A percentile compares a stretch with the other conserved stretches of the same genome.
phyloP scores from a whole-genome alignment of 2,888 invertebrate genomes.

The Nipponacmea schrenckii region DNA sequence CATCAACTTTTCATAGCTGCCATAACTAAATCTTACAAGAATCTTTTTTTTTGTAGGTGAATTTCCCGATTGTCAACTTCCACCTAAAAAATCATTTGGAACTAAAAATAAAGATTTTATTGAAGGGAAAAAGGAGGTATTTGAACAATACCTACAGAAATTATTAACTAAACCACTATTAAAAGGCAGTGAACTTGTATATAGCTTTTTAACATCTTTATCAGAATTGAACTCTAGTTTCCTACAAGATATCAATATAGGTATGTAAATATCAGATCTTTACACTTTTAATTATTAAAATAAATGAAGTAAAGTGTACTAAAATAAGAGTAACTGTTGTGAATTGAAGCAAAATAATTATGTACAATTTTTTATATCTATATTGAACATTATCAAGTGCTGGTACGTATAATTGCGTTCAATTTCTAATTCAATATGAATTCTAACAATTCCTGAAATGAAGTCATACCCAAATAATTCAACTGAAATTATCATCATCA shows the following conservation, averaged over 20 bases:
- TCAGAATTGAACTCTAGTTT: slow-evolving; percentile 69
- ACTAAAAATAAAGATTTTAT: slow-evolving; percentile 69
- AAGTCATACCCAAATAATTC: no score
- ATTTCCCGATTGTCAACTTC: slow-evolving; percentile 74
- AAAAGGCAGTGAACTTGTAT: slow-evolving; percentile 82
- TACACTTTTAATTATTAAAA: not conserved
- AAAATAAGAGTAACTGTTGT: no score
- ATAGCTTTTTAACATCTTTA: slow-evolving; percentile 78
- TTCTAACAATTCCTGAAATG: no score
- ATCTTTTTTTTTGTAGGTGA: slow-evolving; percentile 37
- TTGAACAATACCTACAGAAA: slow-evolving; percentile 72
- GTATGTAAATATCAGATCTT: slow-evolving; percentile 39
- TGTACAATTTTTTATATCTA: no score
- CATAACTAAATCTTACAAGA: not conserved
- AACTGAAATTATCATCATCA: no score
- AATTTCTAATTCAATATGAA: no score
- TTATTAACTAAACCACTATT: slow-evolving; percentile 80
- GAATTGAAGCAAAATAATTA: no score
- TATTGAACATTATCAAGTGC: not conserved
- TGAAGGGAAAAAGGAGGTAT: slow-evolving; percentile 64
- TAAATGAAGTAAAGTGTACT: not conserved
- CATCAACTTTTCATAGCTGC: not conserved
- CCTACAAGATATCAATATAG: slow-evolving; percentile 67
- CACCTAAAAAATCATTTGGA: slow-evolving; percentile 70
- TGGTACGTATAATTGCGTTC: not conserved